Conservation (phyloP, 2,113 vertebrate genomes). For the Urocitellus parryii region DNA sequence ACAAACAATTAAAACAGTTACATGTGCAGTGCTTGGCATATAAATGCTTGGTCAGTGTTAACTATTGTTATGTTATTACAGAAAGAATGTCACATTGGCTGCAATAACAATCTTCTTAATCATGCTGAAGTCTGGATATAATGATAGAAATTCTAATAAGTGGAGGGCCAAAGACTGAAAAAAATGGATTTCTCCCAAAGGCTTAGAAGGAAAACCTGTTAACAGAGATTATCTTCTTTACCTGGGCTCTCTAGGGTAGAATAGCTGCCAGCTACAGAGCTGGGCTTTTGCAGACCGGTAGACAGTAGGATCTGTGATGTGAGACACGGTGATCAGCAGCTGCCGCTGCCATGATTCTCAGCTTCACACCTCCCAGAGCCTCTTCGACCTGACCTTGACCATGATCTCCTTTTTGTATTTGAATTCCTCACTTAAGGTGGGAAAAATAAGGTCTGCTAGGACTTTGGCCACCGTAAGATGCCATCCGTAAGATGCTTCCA, state of each 20-base stretch:
- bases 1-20: background rate
- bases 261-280: background rate
- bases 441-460: background rate
- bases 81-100: background rate
- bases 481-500: background rate
- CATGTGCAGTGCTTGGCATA: background rate
- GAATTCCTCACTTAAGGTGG: background rate
- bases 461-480: background rate
- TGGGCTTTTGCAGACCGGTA: background rate
- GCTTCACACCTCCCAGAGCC: background rate
- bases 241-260: background rate
- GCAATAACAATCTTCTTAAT: background rate
- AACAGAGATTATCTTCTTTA: constrained; percentile 4
- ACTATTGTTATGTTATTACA: background rate
- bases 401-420: background rate
- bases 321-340: background rate
- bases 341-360: background rate
- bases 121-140: background rate
- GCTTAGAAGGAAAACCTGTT: constrained; percentile 2
- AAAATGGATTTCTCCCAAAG: background rate
- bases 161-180: background rate
- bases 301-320: background rate
- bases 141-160: background rate
- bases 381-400: background rate
- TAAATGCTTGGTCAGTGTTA: background rate